These are phyloP conservation scores for Lasioglossum figueresi DNA, from an alignment of 2,888 invertebrate genomes.

Conservation along the genomic window DNA sequence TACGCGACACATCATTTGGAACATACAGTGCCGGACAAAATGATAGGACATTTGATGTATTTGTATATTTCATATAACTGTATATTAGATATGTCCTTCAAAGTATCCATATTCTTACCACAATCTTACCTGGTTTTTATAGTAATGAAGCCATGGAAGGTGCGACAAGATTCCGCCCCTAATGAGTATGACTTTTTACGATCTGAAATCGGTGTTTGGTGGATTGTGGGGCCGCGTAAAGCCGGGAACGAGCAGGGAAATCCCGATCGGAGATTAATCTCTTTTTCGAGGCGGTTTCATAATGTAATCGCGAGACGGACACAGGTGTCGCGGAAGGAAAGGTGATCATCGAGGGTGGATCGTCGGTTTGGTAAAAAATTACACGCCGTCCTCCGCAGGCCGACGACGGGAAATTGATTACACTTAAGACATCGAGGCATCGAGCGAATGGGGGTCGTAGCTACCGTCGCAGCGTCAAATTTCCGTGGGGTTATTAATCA, in stretches of 20 bases:
- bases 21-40: too few relatives aligned
- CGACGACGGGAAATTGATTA: slow-evolving; percentile 64
- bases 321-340: slow-evolving; percentile 47
- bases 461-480: slow-evolving; percentile 53
- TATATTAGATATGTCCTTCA: too few relatives aligned
- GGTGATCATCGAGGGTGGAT: slow-evolving; percentile 40
- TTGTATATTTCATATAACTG: too few relatives aligned
- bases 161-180: neutral
- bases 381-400: slow-evolving; percentile 58
- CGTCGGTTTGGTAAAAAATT: slow-evolving; percentile 60
- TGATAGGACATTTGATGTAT: too few relatives aligned
- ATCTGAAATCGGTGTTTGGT: neutral
- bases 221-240: neutral
- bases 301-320: slow-evolving; percentile 31
- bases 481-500: slow-evolving; percentile 61
- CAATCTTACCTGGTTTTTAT: neutral
- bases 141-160: neutral
- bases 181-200: neutral
- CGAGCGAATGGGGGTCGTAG: slow-evolving; percentile 27
- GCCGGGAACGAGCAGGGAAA: neutral
- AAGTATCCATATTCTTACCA: too few relatives aligned
- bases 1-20: too few relatives aligned
- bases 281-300: slow-evolving; percentile 5
- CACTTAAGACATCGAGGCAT: slow-evolving; percentile 51
- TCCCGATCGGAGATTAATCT: neutral